These are phyloP conservation scores for Teinopalpus imperialis DNA, from an alignment of 2,888 invertebrate genomes.

Conservation along the genomic window DNA sequence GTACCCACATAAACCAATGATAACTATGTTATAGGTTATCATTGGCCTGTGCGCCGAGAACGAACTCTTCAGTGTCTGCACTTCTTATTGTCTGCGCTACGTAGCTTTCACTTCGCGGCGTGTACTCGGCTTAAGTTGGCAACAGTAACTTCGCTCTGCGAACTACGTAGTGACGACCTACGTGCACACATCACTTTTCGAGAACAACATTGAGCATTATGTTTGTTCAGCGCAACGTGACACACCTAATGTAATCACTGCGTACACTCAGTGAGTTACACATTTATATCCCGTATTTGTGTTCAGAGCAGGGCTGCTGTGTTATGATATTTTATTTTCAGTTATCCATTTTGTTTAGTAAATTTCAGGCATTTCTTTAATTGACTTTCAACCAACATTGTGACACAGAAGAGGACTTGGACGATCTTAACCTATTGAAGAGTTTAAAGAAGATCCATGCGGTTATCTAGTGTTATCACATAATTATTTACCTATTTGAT, in stretches of 20 bases:
- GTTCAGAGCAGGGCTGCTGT: conserved; percentile 47
- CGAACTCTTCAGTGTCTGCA: conserved; percentile 80
- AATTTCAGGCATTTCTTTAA: too few species aligned
- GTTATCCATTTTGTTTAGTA: conserved; percentile 7
- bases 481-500: conserved; percentile 7
- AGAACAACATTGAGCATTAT: conserved; percentile 72
- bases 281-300: conserved; percentile 73
- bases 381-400: neutral
- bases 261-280: conserved; percentile 81
- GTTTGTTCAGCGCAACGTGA: conserved; percentile 70
- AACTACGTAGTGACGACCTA: conserved; percentile 76
- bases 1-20: conserved; percentile 78
- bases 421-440: neutral
- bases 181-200: conserved; percentile 74
- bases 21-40: conserved; percentile 83
- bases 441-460: neutral
- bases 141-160: conserved; percentile 75
- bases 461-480: conserved; percentile 5
- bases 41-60: conserved; percentile 82
- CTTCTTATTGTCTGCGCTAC: conserved; percentile 81
- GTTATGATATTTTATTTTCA: conserved; percentile 18
- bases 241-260: conserved; percentile 80
- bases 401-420: conserved; percentile 5
- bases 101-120: conserved; percentile 79
- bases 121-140: conserved; percentile 73